phyloP scores from a whole-genome alignment of 2,888 invertebrate genomes.

The Periphyllus acericola region DNA sequence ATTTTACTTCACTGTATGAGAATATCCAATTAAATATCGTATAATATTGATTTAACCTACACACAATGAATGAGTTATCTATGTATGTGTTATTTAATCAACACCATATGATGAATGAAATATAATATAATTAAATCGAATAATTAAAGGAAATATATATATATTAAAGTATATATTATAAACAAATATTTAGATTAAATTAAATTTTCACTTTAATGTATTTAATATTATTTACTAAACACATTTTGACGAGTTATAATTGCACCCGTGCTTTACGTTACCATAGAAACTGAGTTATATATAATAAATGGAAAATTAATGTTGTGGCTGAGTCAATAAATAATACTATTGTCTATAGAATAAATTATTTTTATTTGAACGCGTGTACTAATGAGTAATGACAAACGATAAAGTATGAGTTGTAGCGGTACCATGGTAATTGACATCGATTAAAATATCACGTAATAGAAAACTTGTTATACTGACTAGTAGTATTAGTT shows the following conservation, averaged over 20 bases:
- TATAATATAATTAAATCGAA: neutral
- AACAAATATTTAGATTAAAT: conserved; percentile 22
- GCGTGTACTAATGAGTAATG: neutral
- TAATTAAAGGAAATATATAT: neutral
- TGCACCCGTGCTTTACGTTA: neutral
- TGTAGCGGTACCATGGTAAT: neutral
- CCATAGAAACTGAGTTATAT: neutral
- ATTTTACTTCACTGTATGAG: neutral
- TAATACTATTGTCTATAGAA: neutral
- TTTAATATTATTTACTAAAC: neutral
- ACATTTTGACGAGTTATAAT: conserved; percentile 25
- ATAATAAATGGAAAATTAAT: neutral
- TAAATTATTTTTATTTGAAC: neutral
- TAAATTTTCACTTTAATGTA: neutral
- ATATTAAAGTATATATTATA: neutral
- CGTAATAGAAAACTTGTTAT: no score
- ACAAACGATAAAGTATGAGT: neutral
- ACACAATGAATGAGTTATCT: neutral
- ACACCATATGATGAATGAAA: neutral
- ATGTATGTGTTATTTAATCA: neutral
- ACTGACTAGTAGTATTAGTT: no score
- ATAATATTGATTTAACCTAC: conserved; percentile 13
- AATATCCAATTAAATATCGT: neutral
- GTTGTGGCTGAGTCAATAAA: neutral
- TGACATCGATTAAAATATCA: no score